Base-by-base conservation (phyloP, 2,888 invertebrate species). In the Cataglyphis cursor region DNA sequence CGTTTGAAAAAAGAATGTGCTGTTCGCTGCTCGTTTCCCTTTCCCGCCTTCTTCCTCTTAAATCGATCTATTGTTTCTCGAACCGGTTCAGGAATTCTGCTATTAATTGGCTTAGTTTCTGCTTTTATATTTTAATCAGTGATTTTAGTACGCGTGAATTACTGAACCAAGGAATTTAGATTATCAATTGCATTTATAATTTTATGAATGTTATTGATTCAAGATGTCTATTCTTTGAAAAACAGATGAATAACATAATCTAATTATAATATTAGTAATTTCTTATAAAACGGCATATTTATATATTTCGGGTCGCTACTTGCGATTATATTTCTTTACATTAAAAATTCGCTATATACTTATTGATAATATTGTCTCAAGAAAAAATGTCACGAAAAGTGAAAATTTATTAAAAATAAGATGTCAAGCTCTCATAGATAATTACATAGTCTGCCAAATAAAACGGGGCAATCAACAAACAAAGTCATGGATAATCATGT, bases 21-120 rank as follows among this genome's bases (percentile, higher is more conserved):
- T 31, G 38, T 24, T n/a, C 41, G 31, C 59, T 28, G 31, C 31
- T 38, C 24, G 10, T 15, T 70, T 24, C 73, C 78, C 82, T 61
- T 66, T 81, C 57, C 57, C n/a, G n/a, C 21, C 57, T 48, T 48
- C 48, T n/a, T 48, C n/a, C 48, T 54, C 70, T 54, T 62, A 31
- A 59, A 75, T 64, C 59, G 85, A 88, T 83, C 91, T 90, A 92
- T 92, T 92, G 93, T 93, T 92, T 87, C 86, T 84, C 38, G 81
- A 89, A 91, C 91, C 90, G 91, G 90, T 91, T 88, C 83, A 70
- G 74, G 83, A 93, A 93, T 93, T 92, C 92, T 90, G 89, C 92
- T 92, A 93, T 94, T 93, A 93, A 94, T 93, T 93, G 92, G 88
- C 89, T 86, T 85, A 88, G 86, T 92, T 92, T 93, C 92, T 92